Evolutionary conservation across 2,888 invertebrate genomes (phyloP).

Genomic region (Volucella inflata): DNA sequence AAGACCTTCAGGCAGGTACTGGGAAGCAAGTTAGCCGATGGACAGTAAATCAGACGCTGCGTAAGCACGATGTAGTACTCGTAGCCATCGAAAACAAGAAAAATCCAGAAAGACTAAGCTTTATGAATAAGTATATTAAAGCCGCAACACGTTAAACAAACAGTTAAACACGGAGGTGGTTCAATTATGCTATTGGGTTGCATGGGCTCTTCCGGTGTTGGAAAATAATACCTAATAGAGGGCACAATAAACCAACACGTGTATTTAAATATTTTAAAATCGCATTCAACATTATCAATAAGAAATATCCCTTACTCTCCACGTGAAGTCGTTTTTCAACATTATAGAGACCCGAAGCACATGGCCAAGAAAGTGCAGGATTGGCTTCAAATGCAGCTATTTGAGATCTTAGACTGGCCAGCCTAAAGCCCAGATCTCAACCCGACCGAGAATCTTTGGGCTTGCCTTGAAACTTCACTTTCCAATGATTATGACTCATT

Average conservation of each 20-base stretch:
- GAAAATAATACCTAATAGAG: slow-evolving; percentile 48
- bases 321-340: slow-evolving; percentile 42
- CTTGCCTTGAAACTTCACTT: slow-evolving; percentile 60
- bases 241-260: slow-evolving; percentile 57
- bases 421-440: too few relatives aligned
- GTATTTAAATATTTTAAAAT: slow-evolving; percentile 45
- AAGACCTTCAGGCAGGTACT: slow-evolving; percentile 59
- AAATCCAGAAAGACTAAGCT: slow-evolving; percentile 60
- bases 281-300: slow-evolving; percentile 18
- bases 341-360: slow-evolving; percentile 66
- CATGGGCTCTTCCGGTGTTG: slow-evolving; percentile 63
- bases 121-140: slow-evolving; percentile 51
- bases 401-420: slow-evolving; percentile 66
- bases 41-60: slow-evolving; percentile 53
- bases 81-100: slow-evolving; percentile 64
- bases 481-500: slow-evolving; percentile 57
- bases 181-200: slow-evolving; percentile 61
- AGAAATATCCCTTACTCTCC: not conserved
- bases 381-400: too few relatives aligned
- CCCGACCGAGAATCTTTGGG: too few relatives aligned
- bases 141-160: slow-evolving; percentile 58
- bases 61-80: slow-evolving; percentile 27
- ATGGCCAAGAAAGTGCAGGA: too few relatives aligned
- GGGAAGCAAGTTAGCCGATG: slow-evolving; percentile 61
- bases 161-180: slow-evolving; percentile 54